A percentile compares a stretch with the other conserved stretches of the same genome.
Conservation (phyloP, 2,888 invertebrate species). For the Colostygia pectinataria region DNA sequence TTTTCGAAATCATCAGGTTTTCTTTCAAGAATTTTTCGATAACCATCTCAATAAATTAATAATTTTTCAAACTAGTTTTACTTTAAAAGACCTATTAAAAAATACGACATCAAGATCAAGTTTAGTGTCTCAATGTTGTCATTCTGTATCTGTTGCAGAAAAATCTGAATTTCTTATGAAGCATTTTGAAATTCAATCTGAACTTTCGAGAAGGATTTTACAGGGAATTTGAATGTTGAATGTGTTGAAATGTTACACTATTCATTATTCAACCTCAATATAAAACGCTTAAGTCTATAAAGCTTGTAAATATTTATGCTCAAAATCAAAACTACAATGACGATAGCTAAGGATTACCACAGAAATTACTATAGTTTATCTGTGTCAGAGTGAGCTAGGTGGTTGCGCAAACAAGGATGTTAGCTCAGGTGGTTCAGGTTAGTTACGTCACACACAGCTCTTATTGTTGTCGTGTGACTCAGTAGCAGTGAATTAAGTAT, state of each 20-base stretch:
- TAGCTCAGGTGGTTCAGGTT: conserved; percentile 65
- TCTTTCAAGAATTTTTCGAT: no score
- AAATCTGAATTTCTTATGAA: conserved; percentile 18
- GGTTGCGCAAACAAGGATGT: conserved; percentile 67
- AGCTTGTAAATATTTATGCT: not conserved
- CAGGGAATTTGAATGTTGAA: not conserved
- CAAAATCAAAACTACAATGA: not conserved
- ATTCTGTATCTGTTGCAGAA: conserved; percentile 24
- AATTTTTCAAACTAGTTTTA: no score
- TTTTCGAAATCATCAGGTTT: no score
- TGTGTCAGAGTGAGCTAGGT: conserved; percentile 19
- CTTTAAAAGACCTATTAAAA: no score
- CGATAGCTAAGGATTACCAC: no score
- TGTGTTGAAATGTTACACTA: not conserved
- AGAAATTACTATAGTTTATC: conserved; percentile 8
- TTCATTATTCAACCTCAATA: not conserved
- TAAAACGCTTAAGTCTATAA: not conserved
- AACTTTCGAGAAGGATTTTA: not conserved
- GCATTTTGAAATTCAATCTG: conserved; percentile 16
- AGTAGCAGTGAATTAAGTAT: conserved; percentile 18
- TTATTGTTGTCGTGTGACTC: conserved; percentile 32
- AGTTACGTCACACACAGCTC: conserved; percentile 31
- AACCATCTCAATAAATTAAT: no score
- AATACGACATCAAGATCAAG: no score
- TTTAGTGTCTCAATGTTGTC: no score